These are phyloP conservation scores for Drosophila ohnishii DNA, from an alignment of 1,140 invertebrate species.

Conservation along the genomic window DNA sequence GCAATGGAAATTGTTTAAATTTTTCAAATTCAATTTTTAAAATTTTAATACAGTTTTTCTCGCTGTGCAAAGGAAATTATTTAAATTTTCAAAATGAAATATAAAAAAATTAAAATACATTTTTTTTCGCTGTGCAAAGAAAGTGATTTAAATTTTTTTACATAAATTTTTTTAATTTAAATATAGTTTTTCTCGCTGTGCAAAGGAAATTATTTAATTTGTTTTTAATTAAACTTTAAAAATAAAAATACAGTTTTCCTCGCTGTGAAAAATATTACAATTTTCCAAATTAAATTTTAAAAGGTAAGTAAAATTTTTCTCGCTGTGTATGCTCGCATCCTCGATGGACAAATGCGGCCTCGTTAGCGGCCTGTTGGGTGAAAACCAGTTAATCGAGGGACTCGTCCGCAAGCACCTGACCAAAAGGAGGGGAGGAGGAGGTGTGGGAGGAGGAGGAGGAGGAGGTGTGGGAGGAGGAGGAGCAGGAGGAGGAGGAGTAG, in stretches of 20 bases:
- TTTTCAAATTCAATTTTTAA: no score
- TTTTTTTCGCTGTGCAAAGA: no score
- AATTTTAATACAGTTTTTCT: no score
- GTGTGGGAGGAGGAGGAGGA: not conserved
- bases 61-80: not conserved
- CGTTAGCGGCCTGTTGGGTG: conserved; percentile 43
- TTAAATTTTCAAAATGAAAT: no score
- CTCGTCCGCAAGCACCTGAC: conserved; percentile 13
- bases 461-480: not conserved
- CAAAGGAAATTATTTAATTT: no score
- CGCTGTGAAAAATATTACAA: not conserved
- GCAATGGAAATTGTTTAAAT: not conserved
- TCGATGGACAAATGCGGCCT: conserved; percentile 45
- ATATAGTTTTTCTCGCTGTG: no score
- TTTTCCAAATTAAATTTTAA: no score
- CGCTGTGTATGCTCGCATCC: not conserved
- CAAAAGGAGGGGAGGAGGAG: not conserved
- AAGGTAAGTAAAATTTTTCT: not conserved
- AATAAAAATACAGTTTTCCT: no score
- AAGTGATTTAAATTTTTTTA: no score
- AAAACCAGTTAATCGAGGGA: conserved; percentile 65
- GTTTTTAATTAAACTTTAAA: no score
- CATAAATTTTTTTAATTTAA: no score
- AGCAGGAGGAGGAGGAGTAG: not conserved
- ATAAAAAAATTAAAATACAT: no score